phyloP scores from a whole-genome alignment of 2,888 invertebrate species.

The Eupithecia tripunctaria region DNA sequence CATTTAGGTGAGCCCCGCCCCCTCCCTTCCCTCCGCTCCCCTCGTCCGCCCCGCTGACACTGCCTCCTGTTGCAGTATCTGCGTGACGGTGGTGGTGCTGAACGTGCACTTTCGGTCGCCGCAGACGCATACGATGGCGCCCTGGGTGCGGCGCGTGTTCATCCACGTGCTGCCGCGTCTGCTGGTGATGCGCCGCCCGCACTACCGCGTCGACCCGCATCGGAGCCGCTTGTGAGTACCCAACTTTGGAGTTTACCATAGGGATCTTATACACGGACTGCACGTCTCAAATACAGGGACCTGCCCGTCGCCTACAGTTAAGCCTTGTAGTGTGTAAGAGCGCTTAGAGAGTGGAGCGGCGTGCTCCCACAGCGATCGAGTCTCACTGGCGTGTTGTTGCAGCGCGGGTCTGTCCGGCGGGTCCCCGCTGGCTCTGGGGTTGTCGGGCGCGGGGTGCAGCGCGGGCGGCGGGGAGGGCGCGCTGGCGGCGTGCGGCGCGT shows the following conservation, averaged over 20 bases:
- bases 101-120: conserved; percentile 99
- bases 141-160: conserved; percentile 97
- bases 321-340: too few relatives aligned
- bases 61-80: conserved; percentile 87
- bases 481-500: conserved; percentile 46
- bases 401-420: conserved; percentile 63
- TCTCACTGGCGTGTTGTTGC: conserved; percentile 29
- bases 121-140: conserved; percentile 98
- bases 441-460: conserved; percentile 18
- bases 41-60: neutral
- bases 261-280: too few relatives aligned
- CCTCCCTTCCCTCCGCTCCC: neutral
- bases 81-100: conserved; percentile 97
- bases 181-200: conserved; percentile 95
- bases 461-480: conserved; percentile 39
- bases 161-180: conserved; percentile 97
- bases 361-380: neutral
- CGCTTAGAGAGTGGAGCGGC: too few relatives aligned
- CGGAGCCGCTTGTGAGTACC: conserved; percentile 79
- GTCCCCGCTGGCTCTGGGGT: conserved; percentile 27
- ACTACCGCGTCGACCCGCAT: conserved; percentile 86
- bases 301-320: too few relatives aligned
- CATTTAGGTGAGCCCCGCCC: conserved; percentile 89
- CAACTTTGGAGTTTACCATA: neutral
- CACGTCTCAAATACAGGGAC: too few relatives aligned